Base-by-base conservation (phyloP, 1,140 invertebrate genomes). In the Cherax quadricarinatus region DNA sequence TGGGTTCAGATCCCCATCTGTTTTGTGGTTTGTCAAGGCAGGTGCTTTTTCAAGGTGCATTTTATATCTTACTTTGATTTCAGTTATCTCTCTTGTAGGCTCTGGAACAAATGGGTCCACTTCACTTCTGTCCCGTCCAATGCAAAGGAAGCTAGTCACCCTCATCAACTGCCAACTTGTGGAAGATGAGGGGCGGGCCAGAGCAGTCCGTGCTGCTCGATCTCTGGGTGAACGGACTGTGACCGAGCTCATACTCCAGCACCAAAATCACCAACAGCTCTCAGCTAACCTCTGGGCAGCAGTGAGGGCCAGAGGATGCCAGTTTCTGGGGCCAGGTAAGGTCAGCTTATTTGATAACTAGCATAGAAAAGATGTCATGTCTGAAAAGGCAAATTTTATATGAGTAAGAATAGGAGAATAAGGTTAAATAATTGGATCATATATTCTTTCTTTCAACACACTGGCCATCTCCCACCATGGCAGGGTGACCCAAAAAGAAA, bases 281-380 rank as follows among this genome's bases (percentile, higher is more conserved):
- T 98, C 98, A 85, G 97, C 98, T 10, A 98, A 98, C 95, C 95
- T 99, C 24, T 99, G 99, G 99, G 98, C 98, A 66, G 99, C 99
- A 80, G 99, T 99, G 5, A 95, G 99, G 90, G 98, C 98, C 4
- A 96, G 99, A 87, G 99, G 99, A 60, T 99, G 99, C 95, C 99
- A 99, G 95, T 99, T 99, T 95, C 96, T 99, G 21, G 99, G 99
- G n/a, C 99, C 99, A 93, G 97, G 97, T 94, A 84, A 89, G 88
- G 21, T 21, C 24, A 30, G 66, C 16, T 41, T 41, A 41, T 41
- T 41, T n/a, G n/a, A n/a, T n/a, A n/a, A n/a, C n/a, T n/a, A n/a
- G n/a, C n/a, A n/a, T n/a, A n/a, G n/a, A n/a, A n/a, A n/a, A n/a
- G n/a, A n/a, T n/a, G 6, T 60, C 57, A 60, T 60, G 57, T 60